phyloP scores from a whole-genome alignment of 1,140 invertebrate species.

The Drosophila mojavensis region DNA sequence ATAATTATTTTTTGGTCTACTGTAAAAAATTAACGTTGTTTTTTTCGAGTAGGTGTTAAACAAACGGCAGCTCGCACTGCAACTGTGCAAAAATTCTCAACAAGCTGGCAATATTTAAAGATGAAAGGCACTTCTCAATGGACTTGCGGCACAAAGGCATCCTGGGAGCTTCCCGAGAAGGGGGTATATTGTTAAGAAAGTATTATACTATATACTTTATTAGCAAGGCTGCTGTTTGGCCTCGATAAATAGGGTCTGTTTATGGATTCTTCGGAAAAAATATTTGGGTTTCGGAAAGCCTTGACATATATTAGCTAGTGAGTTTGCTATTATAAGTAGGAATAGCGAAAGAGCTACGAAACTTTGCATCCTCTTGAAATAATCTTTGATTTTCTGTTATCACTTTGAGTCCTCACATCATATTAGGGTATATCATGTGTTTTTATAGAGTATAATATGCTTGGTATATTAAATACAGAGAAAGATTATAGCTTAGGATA shows the following conservation, averaged over 20 bases:
- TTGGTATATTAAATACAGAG: too few species aligned
- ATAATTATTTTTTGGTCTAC: constrained; percentile 12
- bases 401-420: too few species aligned
- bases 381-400: too few species aligned
- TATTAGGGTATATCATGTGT: too few species aligned
- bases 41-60: constrained; percentile 44
- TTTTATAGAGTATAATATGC: too few species aligned
- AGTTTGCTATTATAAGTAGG: too few species aligned
- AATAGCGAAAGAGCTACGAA: too few species aligned
- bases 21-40: constrained; percentile 34
- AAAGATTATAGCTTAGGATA: too few species aligned
- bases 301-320: too few species aligned
- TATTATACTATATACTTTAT: constrained; percentile 9
- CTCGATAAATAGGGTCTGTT: neutral
- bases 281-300: too few species aligned
- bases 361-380: too few species aligned
- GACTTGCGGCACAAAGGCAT: constrained; percentile 1
- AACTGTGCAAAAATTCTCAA: constrained; percentile 39
- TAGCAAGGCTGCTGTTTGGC: constrained; percentile 14
- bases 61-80: constrained; percentile 41
- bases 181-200: neutral
- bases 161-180: constrained; percentile 16
- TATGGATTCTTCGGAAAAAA: neutral
- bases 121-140: constrained; percentile 12
- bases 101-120: neutral